Base-by-base conservation (phyloP, 2,113 vertebrate genomes). In the Cromileptes altivelis region DNA sequence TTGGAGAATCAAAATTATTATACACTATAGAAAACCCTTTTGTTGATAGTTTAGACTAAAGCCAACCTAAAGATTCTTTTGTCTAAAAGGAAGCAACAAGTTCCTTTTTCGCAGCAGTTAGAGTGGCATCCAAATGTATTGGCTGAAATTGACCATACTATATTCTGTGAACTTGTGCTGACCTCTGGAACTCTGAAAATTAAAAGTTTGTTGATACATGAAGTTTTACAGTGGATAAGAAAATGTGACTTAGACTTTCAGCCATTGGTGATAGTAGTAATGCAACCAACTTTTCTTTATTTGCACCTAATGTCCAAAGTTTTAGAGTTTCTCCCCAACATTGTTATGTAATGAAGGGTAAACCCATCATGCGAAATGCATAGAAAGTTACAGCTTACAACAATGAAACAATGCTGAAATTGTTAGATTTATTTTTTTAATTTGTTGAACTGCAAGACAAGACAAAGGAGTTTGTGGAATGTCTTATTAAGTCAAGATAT, bases 121-220 rank as follows among this genome's bases (percentile, higher is more conserved):
- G 40, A 80, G 11, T 45, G 37, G 49, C 67, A 73, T 45, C 27
- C 21, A 49, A 72, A 57, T 57, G 27, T n/a, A 80, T 56, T 64
- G 37, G 37, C 50, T 64, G 37, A 67, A 73, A 81, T 21, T 57
- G 62, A 27, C 60, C 6, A 0, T 49, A 30, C 50, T 65, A 18
- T 58, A 13, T 47, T 55, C 14, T 14, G 53, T 45, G 21, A 71
- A 80, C 78, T 80, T 47, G 18, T 62, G 47, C 15, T 70, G 23
- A 71, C 68, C 49, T 13, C 7, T 45, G 49, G 47, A 27, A 33
- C 21, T 61, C 57, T 61, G 12, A 15, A 33, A 42, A 55, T 52
- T 30, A 52, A 17, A 60, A 50, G 27, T 69, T 37, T 60, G 10
- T 70, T 70, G 40, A 18, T 30, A 56, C 27, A 50, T 75, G 18